Evolutionary conservation across 2,888 invertebrate species (phyloP).

Genomic region (Pristionchus fissidentatus): DNA sequence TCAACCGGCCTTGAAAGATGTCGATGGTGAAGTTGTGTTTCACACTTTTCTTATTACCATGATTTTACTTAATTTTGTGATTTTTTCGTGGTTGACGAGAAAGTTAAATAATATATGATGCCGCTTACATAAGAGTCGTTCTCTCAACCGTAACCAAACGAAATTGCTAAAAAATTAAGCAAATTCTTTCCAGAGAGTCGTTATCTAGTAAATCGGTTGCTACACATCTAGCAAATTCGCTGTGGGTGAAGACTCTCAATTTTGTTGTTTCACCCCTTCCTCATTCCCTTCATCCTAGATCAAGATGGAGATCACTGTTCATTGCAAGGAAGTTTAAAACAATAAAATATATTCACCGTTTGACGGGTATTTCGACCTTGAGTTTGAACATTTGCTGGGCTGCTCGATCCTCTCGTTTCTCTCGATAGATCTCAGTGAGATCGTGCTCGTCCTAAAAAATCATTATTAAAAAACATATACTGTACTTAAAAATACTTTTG

Average conservation of each 20-base stretch:
- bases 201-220: too few species aligned
- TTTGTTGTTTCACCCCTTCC: background rate
- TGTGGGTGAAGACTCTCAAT: too few species aligned
- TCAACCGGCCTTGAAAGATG: background rate
- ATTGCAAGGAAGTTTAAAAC: background rate
- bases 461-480: background rate
- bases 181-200: too few species aligned
- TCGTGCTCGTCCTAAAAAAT: conserved; percentile 36
- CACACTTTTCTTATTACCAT: too few species aligned
- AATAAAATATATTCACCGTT: conserved; percentile 54
- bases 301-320: too few species aligned
- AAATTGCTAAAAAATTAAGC: too few species aligned
- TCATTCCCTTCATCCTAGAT: background rate
- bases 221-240: background rate
- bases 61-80: too few species aligned
- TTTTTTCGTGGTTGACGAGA: too few species aligned
- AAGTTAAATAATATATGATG: too few species aligned
- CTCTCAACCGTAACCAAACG: too few species aligned
- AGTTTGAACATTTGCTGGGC: conserved; percentile 51
- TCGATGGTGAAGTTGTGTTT: background rate
- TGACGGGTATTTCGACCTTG: conserved; percentile 62
- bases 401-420: conserved; percentile 38
- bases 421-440: conserved; percentile 46
- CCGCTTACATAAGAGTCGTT: too few species aligned
- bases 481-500: background rate